Conservation (phyloP, 2,888 invertebrate genomes). For the Cerceris rybyensis region DNA sequence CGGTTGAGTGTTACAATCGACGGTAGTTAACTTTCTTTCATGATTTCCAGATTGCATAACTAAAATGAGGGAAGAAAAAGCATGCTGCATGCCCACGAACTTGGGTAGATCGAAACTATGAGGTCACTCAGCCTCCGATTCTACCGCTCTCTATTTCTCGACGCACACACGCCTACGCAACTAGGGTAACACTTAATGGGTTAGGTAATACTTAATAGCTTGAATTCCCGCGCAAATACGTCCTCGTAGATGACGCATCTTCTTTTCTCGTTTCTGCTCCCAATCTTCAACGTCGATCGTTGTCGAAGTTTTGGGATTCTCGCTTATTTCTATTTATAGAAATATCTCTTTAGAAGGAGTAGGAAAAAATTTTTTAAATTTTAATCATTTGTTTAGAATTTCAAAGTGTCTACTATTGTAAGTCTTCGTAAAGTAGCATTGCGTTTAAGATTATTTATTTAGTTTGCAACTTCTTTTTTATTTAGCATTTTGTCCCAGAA, state of each 20-base stretch:
- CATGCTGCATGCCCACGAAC: constrained; percentile 59
- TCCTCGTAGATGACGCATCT: not conserved
- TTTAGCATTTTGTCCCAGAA: too few relatives aligned
- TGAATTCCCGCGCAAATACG: not conserved
- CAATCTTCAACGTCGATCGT: too few relatives aligned
- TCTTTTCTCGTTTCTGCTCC: not conserved
- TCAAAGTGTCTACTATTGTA: too few relatives aligned
- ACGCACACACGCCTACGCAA: constrained; percentile 37
- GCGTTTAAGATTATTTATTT: too few relatives aligned
- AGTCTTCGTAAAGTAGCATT: too few relatives aligned
- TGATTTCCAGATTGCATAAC: not conserved
- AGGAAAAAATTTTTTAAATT: too few relatives aligned
- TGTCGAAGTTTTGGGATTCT: too few relatives aligned
- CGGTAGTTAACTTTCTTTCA: not conserved
- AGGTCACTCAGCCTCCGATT: constrained; percentile 63
- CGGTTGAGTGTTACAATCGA: too few relatives aligned
- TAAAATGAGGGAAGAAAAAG: constrained; percentile 10
- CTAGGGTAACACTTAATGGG: constrained; percentile 59
- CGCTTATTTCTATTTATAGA: too few relatives aligned
- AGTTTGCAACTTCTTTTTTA: too few relatives aligned
- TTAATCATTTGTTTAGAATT: too few relatives aligned
- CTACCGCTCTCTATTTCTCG: constrained; percentile 58
- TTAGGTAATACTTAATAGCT: constrained; percentile 2
- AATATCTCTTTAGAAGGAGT: too few relatives aligned
- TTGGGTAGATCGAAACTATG: constrained; percentile 60